These are phyloP conservation scores for Anisognathus igniventris DNA, from an alignment of 2,797 vertebrate genomes.

Conservation along the genomic window DNA sequence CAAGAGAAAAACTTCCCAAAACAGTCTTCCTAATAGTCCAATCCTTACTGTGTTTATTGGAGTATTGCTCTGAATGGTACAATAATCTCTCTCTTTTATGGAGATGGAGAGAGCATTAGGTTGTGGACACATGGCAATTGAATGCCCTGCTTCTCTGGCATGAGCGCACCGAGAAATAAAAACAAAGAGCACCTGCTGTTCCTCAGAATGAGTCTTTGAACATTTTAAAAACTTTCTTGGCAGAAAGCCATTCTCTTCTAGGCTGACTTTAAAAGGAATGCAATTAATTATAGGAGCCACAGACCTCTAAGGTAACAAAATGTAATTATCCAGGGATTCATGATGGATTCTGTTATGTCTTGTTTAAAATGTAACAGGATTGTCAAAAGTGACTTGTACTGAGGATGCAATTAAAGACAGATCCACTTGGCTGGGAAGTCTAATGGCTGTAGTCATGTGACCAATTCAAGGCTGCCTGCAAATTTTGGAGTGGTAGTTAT, in stretches of 20 bases:
- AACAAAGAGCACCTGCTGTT: slow-evolving; percentile 65
- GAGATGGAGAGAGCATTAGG: slow-evolving; percentile 30
- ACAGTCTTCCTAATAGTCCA: neutral
- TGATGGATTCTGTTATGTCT: slow-evolving; percentile 14
- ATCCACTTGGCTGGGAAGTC: neutral
- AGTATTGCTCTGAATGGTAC: neutral
- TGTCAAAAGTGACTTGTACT: slow-evolving; percentile 10
- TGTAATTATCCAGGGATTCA: slow-evolving; percentile 24
- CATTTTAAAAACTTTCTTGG: slow-evolving; percentile 51
- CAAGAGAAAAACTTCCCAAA: neutral
- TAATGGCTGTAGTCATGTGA: neutral
- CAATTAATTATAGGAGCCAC: slow-evolving; percentile 17
- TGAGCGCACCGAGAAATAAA: slow-evolving; percentile 36
- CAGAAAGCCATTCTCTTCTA: slow-evolving; percentile 16
- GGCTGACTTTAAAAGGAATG: slow-evolving; percentile 38
- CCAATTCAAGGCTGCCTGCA: neutral
- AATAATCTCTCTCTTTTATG: neutral
- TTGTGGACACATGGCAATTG: slow-evolving; percentile 56
- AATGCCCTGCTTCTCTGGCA: slow-evolving; percentile 54
- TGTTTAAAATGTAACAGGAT: slow-evolving; percentile 15
- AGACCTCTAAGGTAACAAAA: slow-evolving; percentile 43
- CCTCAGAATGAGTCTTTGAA: slow-evolving; percentile 36
- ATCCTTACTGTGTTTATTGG: slow-evolving; percentile 6
- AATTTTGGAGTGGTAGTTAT: neutral
- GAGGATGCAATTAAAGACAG: neutral